Conservation (phyloP, 92 coral and sea anemone genomes). For the Heliopora coerulea region DNA sequence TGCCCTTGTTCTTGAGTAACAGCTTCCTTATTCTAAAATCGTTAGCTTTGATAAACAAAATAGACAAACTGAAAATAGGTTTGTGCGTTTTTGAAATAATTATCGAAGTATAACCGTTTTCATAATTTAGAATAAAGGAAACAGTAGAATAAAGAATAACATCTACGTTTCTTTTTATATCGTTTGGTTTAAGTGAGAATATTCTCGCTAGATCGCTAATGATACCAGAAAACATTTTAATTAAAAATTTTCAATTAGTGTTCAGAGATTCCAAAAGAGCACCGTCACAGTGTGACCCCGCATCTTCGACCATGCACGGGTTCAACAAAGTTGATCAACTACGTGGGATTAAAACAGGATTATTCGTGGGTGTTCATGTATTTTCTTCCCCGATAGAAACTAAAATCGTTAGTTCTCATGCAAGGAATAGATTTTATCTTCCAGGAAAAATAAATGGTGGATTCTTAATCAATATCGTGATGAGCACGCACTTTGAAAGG, state of each 20-base stretch:
- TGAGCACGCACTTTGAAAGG: too few relatives aligned
- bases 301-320: neutral
- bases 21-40: too few relatives aligned
- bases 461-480: too few relatives aligned
- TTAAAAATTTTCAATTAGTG: conserved; percentile 37
- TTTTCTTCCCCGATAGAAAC: too few relatives aligned
- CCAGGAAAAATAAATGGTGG: too few relatives aligned
- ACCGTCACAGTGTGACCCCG: conserved; percentile 37
- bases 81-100: too few relatives aligned
- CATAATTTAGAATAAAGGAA: neutral
- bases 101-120: too few relatives aligned
- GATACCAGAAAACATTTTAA: conserved; percentile 32
- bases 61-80: too few relatives aligned
- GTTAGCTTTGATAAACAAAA: too few relatives aligned
- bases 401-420: neutral
- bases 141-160: conserved; percentile 7
- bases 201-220: conserved; percentile 1
- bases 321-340: conserved; percentile 16
- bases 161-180: neutral
- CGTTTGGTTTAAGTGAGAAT: neutral
- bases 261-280: neutral
- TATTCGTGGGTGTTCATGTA: too few relatives aligned
- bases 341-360: neutral
- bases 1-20: too few relatives aligned
- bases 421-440: too few relatives aligned